A percentile compares a stretch with the other conserved stretches of the same genome.
phyloP scores from a whole-genome alignment of 2,888 invertebrate genomes.

The Ochropleura leucogaster region DNA sequence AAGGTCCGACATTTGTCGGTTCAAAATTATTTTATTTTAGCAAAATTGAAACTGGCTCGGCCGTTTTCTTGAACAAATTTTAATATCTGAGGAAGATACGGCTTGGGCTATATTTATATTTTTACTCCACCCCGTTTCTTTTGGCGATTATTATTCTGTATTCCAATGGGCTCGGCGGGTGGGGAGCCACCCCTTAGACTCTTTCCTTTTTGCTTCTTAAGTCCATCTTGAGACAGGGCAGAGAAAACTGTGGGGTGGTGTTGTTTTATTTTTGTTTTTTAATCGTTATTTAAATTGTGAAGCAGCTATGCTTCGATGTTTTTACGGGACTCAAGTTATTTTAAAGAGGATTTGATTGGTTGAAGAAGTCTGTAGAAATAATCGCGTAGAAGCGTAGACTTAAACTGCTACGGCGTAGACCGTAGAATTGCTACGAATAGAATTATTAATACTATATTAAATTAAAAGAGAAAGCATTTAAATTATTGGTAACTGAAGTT shows the following conservation, averaged over 20 bases:
- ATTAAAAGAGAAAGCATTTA: not conserved
- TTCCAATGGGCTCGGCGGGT: conserved; percentile 84
- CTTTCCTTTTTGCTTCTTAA: conserved; percentile 91
- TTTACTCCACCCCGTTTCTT: conserved; percentile 88
- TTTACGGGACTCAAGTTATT: not conserved
- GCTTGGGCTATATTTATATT: conserved; percentile 85
- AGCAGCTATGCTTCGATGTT: not conserved
- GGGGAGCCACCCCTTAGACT: conserved; percentile 84
- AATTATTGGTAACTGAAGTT: not conserved
- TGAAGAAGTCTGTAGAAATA: not conserved
- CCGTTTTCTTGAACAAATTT: conserved; percentile 87
- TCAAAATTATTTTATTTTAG: conserved; percentile 85
- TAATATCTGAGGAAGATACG: conserved; percentile 87
- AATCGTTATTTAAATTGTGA: not conserved
- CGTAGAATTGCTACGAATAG: not conserved
- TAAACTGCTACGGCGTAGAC: conserved; percentile 30
- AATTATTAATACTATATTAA: not conserved
- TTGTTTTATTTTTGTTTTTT: conserved; percentile 20
- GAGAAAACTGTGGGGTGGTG: conserved; percentile 69
- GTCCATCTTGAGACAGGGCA: conserved; percentile 89
- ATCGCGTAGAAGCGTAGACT: not conserved
- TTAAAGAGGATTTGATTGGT: not conserved
- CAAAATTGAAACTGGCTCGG: conserved; percentile 82
- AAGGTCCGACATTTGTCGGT: conserved; percentile 66
- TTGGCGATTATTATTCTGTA: conserved; percentile 91